Base-by-base conservation (phyloP, 2,888 invertebrate genomes). In the Patella depressa region DNA sequence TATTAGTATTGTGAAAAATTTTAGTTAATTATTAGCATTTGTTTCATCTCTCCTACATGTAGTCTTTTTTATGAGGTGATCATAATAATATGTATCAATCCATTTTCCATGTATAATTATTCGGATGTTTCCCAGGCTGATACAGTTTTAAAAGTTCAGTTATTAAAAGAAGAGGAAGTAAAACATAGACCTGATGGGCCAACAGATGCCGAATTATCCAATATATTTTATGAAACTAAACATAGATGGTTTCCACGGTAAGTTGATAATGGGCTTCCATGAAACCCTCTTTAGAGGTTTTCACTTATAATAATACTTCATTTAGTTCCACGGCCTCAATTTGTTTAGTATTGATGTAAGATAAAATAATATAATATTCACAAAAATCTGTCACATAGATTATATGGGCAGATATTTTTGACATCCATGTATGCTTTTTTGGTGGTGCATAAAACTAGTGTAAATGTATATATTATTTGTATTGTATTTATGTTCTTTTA, bases 71-170 rank as follows among this genome's bases (percentile, higher is more conserved):
- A 45, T 45, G 45, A 45, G 7, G 45, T 45, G 45, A 45, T 45
- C 9, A 1, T 9, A 45, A 1, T 9, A 45, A 45, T 45, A 45
- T 45, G 45, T 9, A 9, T 45, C 45, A 45, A 9, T 9, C 45
- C 45, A 9, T 45, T 45, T 45, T 45, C 45, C 45, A 45, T 45
- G 45, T 9, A 45, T 45, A 45, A 45, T 45, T 45, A 45, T 45
- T 45, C 1, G 9, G 7, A 45, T 65, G 65, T 65, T 19, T 75
- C 78, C 15, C 74, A 89, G 86, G 91, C 89, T 2, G 89, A 92
- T 73, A 91, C 93, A 0, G 92, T 94, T 15, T 89, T 96, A 76
- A 95, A 94, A 88, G 94, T 95, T 86, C 93, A 94, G 73, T 78
- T 86, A 71, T 70, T 86, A 45, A 65, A 82, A 53, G 84, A 85